Base-by-base conservation (phyloP, 2,797 vertebrate species). In the Silurus aristotelis region DNA sequence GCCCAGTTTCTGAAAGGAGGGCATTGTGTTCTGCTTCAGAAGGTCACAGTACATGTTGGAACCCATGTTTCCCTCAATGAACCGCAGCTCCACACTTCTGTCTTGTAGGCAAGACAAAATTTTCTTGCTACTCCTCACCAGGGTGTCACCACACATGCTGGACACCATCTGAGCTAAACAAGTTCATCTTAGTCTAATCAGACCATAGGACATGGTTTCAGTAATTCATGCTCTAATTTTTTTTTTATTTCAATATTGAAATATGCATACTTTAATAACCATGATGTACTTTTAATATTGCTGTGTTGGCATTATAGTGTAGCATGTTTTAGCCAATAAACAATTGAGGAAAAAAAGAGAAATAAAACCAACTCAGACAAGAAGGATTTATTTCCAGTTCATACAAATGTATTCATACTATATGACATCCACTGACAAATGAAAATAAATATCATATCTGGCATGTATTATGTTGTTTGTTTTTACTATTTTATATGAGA, bases 281-380 rank as follows among this genome's bases (percentile, higher is more conserved):
- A 94, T 95, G 95, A 94, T 94, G 94, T 95, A 95, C 93, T 94
- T 95, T 95, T 93, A 94, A 93, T 81, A 86, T 89, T 84, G 90
- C 89, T 87, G 88, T 89, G 58, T 48, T 91, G 76, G 12, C 46
- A 82, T 70, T 52, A 22, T 87, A 89, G 86, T 92, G 80, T 88
- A 64, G 86, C 85, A 86, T 85, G 63, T 76, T 75, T 12, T 58
- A 10, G 20, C 14, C 27, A 43, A 9, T 68, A 6, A 31, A 68
- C 19, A 58, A 31, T 70, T n/a, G 17, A 3, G 10, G 72, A 55
- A 76, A 76, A 76, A 15, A 56, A 13, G 4, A 75, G n/a, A 56
- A 19, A 31, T 75, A 55, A 31, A 12, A 22, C 71, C 71, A 73
- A 25, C 17, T 75, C 38, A 75, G 9, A 8, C 10, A 75, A 76